Base-by-base conservation (phyloP, 2,113 vertebrate genomes). In the Tautogolabrus adspersus region DNA sequence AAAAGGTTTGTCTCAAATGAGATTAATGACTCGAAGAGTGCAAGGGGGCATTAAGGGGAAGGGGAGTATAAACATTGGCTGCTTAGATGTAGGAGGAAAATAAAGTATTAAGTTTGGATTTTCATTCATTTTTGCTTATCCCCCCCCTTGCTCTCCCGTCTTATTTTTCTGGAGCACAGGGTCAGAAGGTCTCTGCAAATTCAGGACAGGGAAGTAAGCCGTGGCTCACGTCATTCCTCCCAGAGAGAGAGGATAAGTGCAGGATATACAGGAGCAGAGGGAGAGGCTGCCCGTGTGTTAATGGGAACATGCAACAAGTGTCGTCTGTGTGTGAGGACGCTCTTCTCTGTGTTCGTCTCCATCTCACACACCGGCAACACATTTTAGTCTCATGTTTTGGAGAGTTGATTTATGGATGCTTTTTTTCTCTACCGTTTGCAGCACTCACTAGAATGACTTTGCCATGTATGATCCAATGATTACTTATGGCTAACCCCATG, bases 1-100 rank as follows among this genome's bases (percentile, higher is more conserved):
- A 69, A 55, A 82, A 79, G 75, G 72, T 26, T 42, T 3, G 47
- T 42, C 65, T 47, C 26, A 65, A 73, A 74, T 47, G 46, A 59
- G 23, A 51, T 57, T 8, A 71, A 72, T 65, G 34, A 13, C 16
- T 40, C 69, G 22, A 47, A 9, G 37, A 63, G 34, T 26, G 38
- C 19, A 30, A 18, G 16, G 34, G 46, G 10, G 10, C 0, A 21
- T 16, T 10, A 8, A 1, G 15, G 19, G 18, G 2, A 1, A 42
- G 56, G 2, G 34, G 10, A 3, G 23, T 55, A 40, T 9, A n/a
- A n/a, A 52, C 49, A 52, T n/a, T 3, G 49, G 19, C 1, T 22
- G 64, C 44, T 0, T 38, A 11, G 73, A 60, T 56, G 37, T 55
- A 1, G 18, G 16, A 12, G 3, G 42, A 40, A 55, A 62, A 73